Conservation (phyloP, 2,888 invertebrate species). For the Nomada ruficornis region DNA sequence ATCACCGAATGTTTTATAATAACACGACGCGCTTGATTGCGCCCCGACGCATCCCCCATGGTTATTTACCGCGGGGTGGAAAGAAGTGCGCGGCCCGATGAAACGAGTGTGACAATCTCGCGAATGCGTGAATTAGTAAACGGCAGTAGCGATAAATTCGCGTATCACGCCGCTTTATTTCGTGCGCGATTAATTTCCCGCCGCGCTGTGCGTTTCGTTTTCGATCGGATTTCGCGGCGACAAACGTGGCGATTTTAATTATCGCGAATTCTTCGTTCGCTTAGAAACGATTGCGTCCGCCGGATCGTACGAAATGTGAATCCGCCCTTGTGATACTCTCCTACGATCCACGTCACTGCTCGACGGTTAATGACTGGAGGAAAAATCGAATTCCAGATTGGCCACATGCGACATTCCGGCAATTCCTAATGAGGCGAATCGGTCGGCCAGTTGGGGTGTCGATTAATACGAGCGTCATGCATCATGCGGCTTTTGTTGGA, state of each 20-base stretch:
- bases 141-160: slow-evolving; percentile 6
- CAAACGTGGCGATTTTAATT: not conserved
- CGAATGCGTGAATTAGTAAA: slow-evolving; percentile 13
- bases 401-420: not conserved
- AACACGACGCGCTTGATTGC: slow-evolving; percentile 44
- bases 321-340: too few species aligned
- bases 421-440: slow-evolving; percentile 35
- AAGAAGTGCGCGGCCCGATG: slow-evolving; percentile 5
- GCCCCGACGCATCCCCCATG: not conserved
- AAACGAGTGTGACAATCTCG: not conserved
- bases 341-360: not conserved
- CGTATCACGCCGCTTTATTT: slow-evolving; percentile 1
- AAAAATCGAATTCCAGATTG: slow-evolving; percentile 10
- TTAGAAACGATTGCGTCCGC: too few species aligned
- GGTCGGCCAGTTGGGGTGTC: slow-evolving; percentile 25
- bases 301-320: too few species aligned
- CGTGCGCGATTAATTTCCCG: not conserved
- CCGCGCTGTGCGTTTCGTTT: not conserved
- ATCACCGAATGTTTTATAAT: slow-evolving; percentile 47
- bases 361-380: not conserved
- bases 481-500: slow-evolving; percentile 35
- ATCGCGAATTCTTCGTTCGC: not conserved
- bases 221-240: not conserved
- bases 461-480: slow-evolving; percentile 36
- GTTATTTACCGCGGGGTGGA: slow-evolving; percentile 4